Evolutionary conservation across 2,797 vertebrate species (phyloP).

Genomic region (Sebastolobus altivelis): DNA sequence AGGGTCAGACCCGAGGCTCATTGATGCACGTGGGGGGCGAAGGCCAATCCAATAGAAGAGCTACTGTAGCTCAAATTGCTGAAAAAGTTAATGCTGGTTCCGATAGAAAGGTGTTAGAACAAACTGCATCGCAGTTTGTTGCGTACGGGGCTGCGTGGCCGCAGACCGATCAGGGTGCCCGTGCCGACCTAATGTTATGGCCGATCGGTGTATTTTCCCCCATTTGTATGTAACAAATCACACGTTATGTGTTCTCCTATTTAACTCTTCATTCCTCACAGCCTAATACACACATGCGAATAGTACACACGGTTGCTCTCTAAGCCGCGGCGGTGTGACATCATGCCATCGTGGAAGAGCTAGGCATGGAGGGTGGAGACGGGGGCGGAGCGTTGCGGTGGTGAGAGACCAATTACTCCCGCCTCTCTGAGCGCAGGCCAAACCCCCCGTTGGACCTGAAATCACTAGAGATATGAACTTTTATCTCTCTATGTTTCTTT

Average conservation of each 20-base stretch:
- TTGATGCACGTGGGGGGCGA: too few relatives aligned
- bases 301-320: slow-evolving; percentile 15
- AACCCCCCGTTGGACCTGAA: slow-evolving; percentile 45
- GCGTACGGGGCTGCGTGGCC: too few relatives aligned
- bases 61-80: too few relatives aligned
- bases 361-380: slow-evolving; percentile 39
- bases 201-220: too few relatives aligned
- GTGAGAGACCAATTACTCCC: slow-evolving; percentile 52
- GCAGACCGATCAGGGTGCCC: too few relatives aligned
- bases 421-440: slow-evolving; percentile 31
- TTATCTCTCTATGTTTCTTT: slow-evolving; percentile 22
- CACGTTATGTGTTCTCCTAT: neutral
- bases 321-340: slow-evolving; percentile 28
- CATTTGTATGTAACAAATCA: neutral
- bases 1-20: too few relatives aligned
- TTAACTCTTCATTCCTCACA: slow-evolving; percentile 8
- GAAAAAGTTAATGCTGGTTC: too few relatives aligned
- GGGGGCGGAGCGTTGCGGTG: slow-evolving; percentile 48
- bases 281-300: slow-evolving; percentile 18
- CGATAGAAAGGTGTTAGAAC: too few relatives aligned
- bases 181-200: too few relatives aligned
- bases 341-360: slow-evolving; percentile 39
- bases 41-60: too few relatives aligned
- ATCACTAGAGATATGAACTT: slow-evolving; percentile 12
- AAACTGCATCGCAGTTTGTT: too few relatives aligned